Base-by-base conservation (phyloP, 2,888 invertebrate genomes). In the Latheticus oryzae region DNA sequence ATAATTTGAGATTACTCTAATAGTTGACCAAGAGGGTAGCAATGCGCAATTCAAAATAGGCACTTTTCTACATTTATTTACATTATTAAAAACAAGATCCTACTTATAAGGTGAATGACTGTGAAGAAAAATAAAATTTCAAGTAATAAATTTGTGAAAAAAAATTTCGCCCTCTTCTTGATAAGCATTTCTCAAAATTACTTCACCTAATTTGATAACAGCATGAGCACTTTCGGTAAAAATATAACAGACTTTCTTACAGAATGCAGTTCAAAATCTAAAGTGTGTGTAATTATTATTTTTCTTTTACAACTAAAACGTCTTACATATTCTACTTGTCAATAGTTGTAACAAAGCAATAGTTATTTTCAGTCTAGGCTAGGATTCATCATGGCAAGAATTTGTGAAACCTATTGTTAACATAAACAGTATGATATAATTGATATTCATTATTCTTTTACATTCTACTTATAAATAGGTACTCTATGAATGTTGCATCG, bases 151-250 rank as follows among this genome's bases (percentile, higher is more conserved):
- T 35, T 43, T 43, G 28, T 28, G 5, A 40, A 52, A 15, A 40
- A 52, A n/a, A n/a, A n/a, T n/a, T n/a, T 40, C 32, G 55, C 47
- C 50, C 48, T 56, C 45, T 19, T 45, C 55, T 12, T 55, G 32
- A 33, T 50, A 56, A 43, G 45, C 43, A 32, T 38, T 30, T 42
- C 42, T 33, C 50, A 32, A 42, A 32, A 35, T 50, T 50, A 55
- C 55, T 30, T 55, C 45, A 37, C 38, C 67, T 69, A 71, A 71
- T 69, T 68, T 71, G 65, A 73, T 75, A 85, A 85, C 84, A 85
- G 85, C 84, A 83, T 85, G 85, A 85, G 85, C 85, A 85, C 85
- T 85, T 85, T 85, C 84, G 85, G 85, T 85, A 77, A 85, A 84
- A 84, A 85, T 76, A 76, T 77, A 73, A 72, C 68, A 71, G 72